A percentile compares a stretch with the other conserved stretches of the same genome.
phyloP scores from a whole-genome alignment of 2,113 vertebrate genomes.

The Thamnophis sirtalis region DNA sequence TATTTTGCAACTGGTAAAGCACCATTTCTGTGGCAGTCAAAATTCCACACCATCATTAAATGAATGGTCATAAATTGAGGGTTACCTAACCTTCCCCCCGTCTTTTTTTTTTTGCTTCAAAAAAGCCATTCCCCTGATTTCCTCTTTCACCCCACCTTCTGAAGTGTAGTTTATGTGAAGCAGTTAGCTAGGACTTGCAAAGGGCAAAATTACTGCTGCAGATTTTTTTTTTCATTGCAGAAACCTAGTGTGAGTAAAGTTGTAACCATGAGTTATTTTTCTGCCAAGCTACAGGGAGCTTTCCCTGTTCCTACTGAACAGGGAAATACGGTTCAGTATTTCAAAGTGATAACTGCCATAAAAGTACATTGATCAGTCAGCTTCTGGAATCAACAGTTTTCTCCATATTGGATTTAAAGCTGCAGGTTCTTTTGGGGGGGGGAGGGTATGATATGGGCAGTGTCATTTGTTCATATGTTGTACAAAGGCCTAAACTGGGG shows the following conservation, averaged over 20 bases:
- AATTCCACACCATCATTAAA: background rate
- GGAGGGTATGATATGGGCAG: constrained; percentile 13
- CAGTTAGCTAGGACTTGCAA: background rate
- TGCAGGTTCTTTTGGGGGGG: background rate
- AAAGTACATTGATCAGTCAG: constrained; percentile 13
- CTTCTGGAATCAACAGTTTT: constrained; percentile 6
- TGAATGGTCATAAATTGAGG: background rate
- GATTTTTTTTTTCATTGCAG: background rate
- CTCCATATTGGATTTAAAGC: constrained; percentile 14
- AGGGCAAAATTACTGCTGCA: background rate
- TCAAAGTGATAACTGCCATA: background rate
- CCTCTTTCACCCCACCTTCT: background rate
- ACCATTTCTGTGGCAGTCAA: background rate
- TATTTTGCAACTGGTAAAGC: background rate
- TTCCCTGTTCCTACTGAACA: background rate
- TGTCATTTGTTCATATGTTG: constrained; percentile 27
- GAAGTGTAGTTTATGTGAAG: background rate
- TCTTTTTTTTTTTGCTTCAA: background rate
- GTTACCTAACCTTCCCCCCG: background rate
- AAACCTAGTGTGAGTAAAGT: background rate
- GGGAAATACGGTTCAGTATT: background rate
- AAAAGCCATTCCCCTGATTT: background rate
- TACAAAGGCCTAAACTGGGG: constrained; percentile 30
- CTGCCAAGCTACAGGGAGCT: constrained; percentile 10
- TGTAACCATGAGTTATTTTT: constrained; percentile 7